phyloP scores from a whole-genome alignment of 2,888 invertebrate genomes.

The Baronia brevicornis region DNA sequence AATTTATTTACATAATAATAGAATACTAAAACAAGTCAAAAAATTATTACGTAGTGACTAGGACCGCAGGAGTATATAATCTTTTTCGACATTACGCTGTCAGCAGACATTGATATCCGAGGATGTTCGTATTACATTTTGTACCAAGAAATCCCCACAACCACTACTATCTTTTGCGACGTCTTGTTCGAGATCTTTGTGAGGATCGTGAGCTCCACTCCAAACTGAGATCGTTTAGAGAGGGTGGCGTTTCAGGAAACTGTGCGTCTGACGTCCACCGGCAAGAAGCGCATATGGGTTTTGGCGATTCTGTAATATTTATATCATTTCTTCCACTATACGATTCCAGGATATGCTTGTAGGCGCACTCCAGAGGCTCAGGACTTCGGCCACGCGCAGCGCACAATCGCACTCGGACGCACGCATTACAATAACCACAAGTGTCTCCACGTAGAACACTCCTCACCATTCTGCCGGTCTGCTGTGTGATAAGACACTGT shows the following conservation, averaged over 20 bases:
- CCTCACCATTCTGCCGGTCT: conserved; percentile 48
- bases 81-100: too few relatives aligned
- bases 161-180: conserved; percentile 54
- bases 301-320: conserved; percentile 44
- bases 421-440: conserved; percentile 67
- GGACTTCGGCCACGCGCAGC: conserved; percentile 59
- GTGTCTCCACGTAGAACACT: conserved; percentile 49
- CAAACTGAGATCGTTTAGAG: conserved; percentile 58
- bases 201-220: conserved; percentile 66
- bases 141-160: conserved; percentile 1
- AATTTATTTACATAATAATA: too few relatives aligned
- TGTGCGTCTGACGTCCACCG: conserved; percentile 69
- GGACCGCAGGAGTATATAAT: too few relatives aligned
- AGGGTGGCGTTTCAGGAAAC: conserved; percentile 64
- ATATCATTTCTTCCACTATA: conserved; percentile 39
- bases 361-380: conserved; percentile 62
- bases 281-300: conserved; percentile 56
- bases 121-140: too few relatives aligned
- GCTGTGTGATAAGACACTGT: conserved; percentile 33
- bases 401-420: conserved; percentile 57
- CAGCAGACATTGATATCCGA: too few relatives aligned
- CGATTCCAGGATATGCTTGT: conserved; percentile 67
- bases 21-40: too few relatives aligned
- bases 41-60: too few relatives aligned
- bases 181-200: conserved; percentile 44